These are phyloP conservation scores for Tonatia bakeri DNA, from an alignment of 2,113 vertebrate genomes.

Conservation along the genomic window DNA sequence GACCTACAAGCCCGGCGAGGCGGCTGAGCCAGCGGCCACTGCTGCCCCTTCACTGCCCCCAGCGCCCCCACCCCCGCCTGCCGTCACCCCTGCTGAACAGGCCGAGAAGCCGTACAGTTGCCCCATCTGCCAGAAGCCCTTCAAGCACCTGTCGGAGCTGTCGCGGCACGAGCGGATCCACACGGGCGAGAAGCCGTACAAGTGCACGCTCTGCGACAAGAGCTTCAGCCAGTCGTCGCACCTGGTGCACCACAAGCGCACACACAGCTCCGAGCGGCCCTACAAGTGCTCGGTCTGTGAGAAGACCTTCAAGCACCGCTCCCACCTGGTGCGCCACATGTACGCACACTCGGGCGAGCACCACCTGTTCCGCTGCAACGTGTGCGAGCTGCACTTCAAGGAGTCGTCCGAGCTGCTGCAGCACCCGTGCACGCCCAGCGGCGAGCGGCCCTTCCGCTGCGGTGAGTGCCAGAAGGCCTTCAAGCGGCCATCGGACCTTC, in stretches of 20 bases:
- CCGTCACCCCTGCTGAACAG: slow-evolving; percentile 77
- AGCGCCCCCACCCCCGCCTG: slow-evolving; percentile 45
- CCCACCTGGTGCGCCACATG: slow-evolving; percentile 98
- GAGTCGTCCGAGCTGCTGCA: slow-evolving; percentile 96
- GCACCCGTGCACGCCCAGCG: slow-evolving; percentile 95
- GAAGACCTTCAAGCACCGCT: slow-evolving; percentile 99
- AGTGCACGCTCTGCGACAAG: slow-evolving; percentile 96
- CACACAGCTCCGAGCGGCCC: slow-evolving; percentile 95
- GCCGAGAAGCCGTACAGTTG: slow-evolving; percentile 94
- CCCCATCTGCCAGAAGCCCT: slow-evolving; percentile 95
- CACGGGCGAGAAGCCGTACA: slow-evolving; percentile 97
- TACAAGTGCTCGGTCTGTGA: slow-evolving; percentile 97
- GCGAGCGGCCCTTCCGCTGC: slow-evolving; percentile 94
- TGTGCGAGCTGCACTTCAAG: slow-evolving; percentile 97
- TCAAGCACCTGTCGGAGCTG: slow-evolving; percentile 96
- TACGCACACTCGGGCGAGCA: slow-evolving; percentile 95
- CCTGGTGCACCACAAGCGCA: slow-evolving; percentile 96
- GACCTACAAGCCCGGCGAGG: slow-evolving; percentile 89
- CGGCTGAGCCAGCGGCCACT: slow-evolving; percentile 69
- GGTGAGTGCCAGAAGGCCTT: slow-evolving; percentile 95
- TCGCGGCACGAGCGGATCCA: slow-evolving; percentile 95
- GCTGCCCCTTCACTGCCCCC: slow-evolving; percentile 65
- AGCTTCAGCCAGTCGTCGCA: slow-evolving; percentile 98
- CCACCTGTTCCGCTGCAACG: slow-evolving; percentile 96
- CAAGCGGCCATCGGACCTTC: slow-evolving; percentile 94